These are phyloP conservation scores for Schizopygopsis pylzovi DNA, from an alignment of 2,797 vertebrate genomes.

Conservation along the genomic window DNA sequence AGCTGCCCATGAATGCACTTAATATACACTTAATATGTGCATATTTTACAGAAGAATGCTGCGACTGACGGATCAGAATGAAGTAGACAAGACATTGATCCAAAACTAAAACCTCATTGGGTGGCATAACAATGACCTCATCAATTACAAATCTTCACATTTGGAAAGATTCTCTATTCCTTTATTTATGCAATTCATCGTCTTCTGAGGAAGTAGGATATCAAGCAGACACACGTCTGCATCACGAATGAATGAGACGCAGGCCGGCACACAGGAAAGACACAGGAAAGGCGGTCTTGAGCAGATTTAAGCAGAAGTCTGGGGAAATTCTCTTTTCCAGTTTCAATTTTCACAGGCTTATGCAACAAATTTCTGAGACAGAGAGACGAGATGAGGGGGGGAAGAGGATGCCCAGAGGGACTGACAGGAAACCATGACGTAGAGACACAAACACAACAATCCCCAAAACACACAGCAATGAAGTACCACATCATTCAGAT, in stretches of 20 bases:
- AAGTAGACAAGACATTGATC: not conserved
- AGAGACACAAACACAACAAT: conserved; percentile 23
- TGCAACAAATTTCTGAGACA: not conserved
- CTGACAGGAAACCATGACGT: conserved; percentile 51
- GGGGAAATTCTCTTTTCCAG: conserved; percentile 5
- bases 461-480: conserved; percentile 23
- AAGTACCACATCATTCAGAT: conserved; percentile 8
- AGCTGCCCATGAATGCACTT: not conserved
- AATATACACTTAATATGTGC: not conserved
- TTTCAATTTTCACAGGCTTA: conserved; percentile 13
- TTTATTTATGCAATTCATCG: not conserved
- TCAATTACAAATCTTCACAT: conserved; percentile 37
- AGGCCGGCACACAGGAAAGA: conserved; percentile 29
- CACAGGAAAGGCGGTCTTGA: conserved; percentile 40
- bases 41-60: not conserved
- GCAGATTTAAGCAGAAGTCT: conserved; percentile 26
- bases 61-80: not conserved
- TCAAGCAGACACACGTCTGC: conserved; percentile 34
- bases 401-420: not conserved
- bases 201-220: conserved; percentile 33
- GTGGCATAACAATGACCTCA: conserved; percentile 13
- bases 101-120: conserved; percentile 21
- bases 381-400: conserved; percentile 38
- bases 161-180: not conserved
- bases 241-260: conserved; percentile 15